Conservation (phyloP, 2,797 vertebrate species). For the Bovichtus variegatus region DNA sequence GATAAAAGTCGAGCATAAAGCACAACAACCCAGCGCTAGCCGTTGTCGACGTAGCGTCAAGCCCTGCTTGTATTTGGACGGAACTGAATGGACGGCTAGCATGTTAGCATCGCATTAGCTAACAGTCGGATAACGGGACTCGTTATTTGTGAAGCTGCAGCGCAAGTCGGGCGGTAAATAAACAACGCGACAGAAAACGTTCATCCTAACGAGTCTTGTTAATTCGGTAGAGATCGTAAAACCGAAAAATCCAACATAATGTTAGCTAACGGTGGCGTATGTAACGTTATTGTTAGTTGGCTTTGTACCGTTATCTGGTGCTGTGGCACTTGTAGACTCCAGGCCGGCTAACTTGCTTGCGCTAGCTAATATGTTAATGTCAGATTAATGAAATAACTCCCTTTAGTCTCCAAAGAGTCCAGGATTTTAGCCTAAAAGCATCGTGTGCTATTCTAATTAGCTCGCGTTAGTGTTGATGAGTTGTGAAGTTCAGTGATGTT, state of each 20-base stretch:
- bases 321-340: constrained; percentile 28
- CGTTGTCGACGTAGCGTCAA: constrained; percentile 9
- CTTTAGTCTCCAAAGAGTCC: rapidly evolving
- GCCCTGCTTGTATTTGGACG: constrained; percentile 3
- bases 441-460: rapidly evolving
- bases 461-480: neutral
- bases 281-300: constrained; percentile 14
- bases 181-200: rapidly evolving
- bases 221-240: rapidly evolving
- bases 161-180: neutral
- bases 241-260: rapidly evolving
- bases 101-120: constrained; percentile 44
- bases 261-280: neutral
- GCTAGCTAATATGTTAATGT: neutral
- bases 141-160: neutral
- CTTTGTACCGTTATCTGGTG: constrained; percentile 20
- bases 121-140: constrained; percentile 32
- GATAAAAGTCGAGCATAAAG: rapidly evolving
- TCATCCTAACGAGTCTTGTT: rapidly evolving
- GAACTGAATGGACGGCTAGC: constrained; percentile 51
- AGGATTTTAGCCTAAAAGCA: rapidly evolving
- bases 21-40: rapidly evolving
- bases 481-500: neutral
- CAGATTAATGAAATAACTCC: rapidly evolving
- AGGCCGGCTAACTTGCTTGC: constrained; percentile 39